A percentile compares a stretch with the other conserved stretches of the same genome.
phyloP scores from a whole-genome alignment of 2,888 invertebrate genomes.

The Dugesia japonica region DNA sequence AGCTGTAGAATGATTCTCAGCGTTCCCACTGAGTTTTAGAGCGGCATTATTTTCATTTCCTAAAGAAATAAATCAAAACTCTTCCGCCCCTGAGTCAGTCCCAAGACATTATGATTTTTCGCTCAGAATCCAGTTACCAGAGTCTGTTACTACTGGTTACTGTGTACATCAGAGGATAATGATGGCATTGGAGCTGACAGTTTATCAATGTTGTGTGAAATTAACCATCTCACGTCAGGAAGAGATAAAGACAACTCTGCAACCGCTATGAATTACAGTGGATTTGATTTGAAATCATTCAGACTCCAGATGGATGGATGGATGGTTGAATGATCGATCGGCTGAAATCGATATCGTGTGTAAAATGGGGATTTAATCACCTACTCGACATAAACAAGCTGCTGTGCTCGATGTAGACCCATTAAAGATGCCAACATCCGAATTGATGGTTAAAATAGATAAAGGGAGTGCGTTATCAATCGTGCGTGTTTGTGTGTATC shows the following conservation, averaged over 20 bases:
- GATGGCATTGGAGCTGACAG: constrained; percentile 20
- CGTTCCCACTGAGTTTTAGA: neutral
- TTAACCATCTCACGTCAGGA: constrained; percentile 20
- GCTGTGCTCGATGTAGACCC: neutral
- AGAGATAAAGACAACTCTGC: constrained; percentile 16
- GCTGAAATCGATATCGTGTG: constrained; percentile 10
- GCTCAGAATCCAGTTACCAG: constrained; percentile 4
- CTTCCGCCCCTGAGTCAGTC: constrained; percentile 20
- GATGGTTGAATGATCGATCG: constrained; percentile 13
- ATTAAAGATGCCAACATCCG: constrained; percentile 20
- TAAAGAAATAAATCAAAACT: constrained; percentile 20
- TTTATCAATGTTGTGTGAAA: constrained; percentile 20
- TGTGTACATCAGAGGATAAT: constrained; percentile 10
- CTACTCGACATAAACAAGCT: neutral
- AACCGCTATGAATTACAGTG: neutral
- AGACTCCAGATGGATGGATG: constrained; percentile 15
- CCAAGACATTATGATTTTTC: constrained; percentile 13
- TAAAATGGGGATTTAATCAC: constrained; percentile 5
- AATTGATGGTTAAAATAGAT: constrained; percentile 15
- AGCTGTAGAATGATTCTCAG: constrained; percentile 20
- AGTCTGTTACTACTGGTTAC: constrained; percentile 20
- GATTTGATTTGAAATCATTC: constrained; percentile 20
- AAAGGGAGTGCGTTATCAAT: neutral
- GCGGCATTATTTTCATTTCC: constrained; percentile 20
- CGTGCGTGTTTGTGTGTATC: neutral